Base-by-base conservation (phyloP, 2,888 invertebrate species). In the Dryadula phaetusa region DNA sequence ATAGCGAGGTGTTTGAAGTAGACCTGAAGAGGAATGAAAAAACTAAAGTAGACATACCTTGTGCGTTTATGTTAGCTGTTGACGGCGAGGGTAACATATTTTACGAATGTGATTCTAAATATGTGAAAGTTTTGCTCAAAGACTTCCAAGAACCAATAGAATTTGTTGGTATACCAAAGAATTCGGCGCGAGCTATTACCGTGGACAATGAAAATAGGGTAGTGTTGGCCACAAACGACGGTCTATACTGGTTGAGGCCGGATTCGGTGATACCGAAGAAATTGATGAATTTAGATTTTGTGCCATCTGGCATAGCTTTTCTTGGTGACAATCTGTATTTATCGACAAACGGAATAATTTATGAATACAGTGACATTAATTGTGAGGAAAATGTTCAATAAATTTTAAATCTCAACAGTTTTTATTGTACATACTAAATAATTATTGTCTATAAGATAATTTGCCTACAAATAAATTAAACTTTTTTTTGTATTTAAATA, bases 21-120 rank as follows among this genome's bases (percentile, higher is more conserved):
- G 82, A 92, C 73, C 64, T 87, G 0, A 76, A 79, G 14, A 82
- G 77, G 1, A 87, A 88, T 28, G 90, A 89, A 44, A 92, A 89
- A 28, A 80, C 53, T 4, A 84, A 78, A 70, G 72, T 92, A 0
- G 72, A 85, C 37, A 79, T 92, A 0, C 89, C 90, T 0, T 92
- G 91, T 60, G 91, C 92, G 1, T 91, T 82, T 64, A 87, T 92
- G 54, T 54, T 92, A 40, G 90, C 90, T 3, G 90, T 90, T 1
- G 92, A 92, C 60, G 73, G 75, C 0, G 75, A 81, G 10, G 88
- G 85, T 0, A 92, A 92, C 75, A 73, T 92, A 3, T 92, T 76
- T 66, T 92, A 88, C 40, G 92, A 92, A 78, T 92, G 92, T 60
- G 91, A 91, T 77, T 88, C 92, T 0, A 92, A 92, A 62, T 92